Evolutionary conservation across 2,888 invertebrate species (phyloP).

Genomic region (Horisme vitalbata): DNA sequence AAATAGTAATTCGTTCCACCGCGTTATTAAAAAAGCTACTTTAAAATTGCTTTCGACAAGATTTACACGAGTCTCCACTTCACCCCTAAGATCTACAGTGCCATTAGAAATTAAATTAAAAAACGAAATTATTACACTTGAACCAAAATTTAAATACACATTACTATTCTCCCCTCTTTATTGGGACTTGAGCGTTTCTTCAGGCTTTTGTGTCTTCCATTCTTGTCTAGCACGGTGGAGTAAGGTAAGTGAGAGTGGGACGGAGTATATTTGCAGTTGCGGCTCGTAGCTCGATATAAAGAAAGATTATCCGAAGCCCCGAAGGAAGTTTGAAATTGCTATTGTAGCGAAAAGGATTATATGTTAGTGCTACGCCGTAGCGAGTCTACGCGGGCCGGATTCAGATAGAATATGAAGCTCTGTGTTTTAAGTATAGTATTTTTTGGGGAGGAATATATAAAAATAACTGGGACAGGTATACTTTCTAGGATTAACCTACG

Average conservation of each 20-base stretch:
- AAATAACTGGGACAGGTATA: too few relatives aligned
- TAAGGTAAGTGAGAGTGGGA: slow-evolving; percentile 43
- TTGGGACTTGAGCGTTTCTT: slow-evolving; percentile 76
- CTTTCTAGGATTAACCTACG: too few relatives aligned
- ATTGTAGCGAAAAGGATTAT: slow-evolving; percentile 84
- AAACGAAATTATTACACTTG: slow-evolving; percentile 80
- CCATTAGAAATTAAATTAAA: slow-evolving; percentile 81
- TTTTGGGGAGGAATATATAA: too few relatives aligned
- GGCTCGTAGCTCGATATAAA: slow-evolving; percentile 79
- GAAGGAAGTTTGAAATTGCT: slow-evolving; percentile 84
- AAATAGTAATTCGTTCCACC: slow-evolving; percentile 24
- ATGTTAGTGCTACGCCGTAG: slow-evolving; percentile 81
- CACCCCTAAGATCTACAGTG: slow-evolving; percentile 62
- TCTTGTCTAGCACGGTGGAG: slow-evolving; percentile 43
- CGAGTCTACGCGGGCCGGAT: slow-evolving; percentile 61
- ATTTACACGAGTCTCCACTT: slow-evolving; percentile 50
- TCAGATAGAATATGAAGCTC: slow-evolving; percentile 48
- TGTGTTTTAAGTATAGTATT: neutral
- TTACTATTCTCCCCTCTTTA: slow-evolving; percentile 78
- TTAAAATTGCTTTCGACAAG: slow-evolving; percentile 50
- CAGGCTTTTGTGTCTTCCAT: slow-evolving; percentile 44
- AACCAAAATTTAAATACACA: slow-evolving; percentile 81
- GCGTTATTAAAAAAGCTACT: slow-evolving; percentile 26
- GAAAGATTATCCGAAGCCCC: slow-evolving; percentile 84
- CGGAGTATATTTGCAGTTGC: slow-evolving; percentile 52